A percentile compares a stretch with the other conserved stretches of the same genome.
Conservation (phyloP, 1,140 invertebrate genomes). For the Listronotus bonariensis region DNA sequence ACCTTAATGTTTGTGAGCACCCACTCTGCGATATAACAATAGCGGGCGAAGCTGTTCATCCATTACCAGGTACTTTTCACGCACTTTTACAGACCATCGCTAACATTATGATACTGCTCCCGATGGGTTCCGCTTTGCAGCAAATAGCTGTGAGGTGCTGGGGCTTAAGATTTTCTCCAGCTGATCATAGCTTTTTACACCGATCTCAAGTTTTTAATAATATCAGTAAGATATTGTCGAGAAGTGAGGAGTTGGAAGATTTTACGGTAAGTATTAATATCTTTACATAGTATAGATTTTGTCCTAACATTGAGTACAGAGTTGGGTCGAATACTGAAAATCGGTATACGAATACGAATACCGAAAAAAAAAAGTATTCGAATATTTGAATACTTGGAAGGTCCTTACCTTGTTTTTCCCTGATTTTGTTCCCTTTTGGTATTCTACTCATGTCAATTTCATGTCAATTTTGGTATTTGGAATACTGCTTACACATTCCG, state of each 20-base stretch:
- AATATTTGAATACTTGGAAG: too few species aligned
- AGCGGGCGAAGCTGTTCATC: slow-evolving; percentile 78
- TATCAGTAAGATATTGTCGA: slow-evolving; percentile 93
- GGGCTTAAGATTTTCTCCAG: slow-evolving; percentile 84
- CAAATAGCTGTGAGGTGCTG: slow-evolving; percentile 94
- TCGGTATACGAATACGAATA: too few species aligned
- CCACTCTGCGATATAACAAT: slow-evolving; percentile 80
- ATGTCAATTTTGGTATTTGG: too few species aligned
- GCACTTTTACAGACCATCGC: slow-evolving; percentile 88
- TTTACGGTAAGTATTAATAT: slow-evolving; percentile 53
- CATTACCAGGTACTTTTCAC: slow-evolving; percentile 84
- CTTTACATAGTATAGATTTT: too few species aligned
- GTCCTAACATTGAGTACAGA: too few species aligned
- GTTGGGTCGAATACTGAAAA: too few species aligned
- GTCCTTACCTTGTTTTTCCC: too few species aligned
- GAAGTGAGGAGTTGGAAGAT: slow-evolving; percentile 79
- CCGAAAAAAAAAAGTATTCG: too few species aligned
- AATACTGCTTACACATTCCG: too few species aligned
- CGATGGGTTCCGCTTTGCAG: slow-evolving; percentile 83
- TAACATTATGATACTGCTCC: slow-evolving; percentile 88
- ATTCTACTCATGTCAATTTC: too few species aligned
- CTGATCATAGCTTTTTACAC: slow-evolving; percentile 93
- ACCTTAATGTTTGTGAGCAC: slow-evolving; percentile 73
- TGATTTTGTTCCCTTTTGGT: too few species aligned
- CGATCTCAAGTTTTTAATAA: slow-evolving; percentile 93